phyloP scores from a whole-genome alignment of 2,888 invertebrate genomes.

The Trichogramma dendrolimi region DNA sequence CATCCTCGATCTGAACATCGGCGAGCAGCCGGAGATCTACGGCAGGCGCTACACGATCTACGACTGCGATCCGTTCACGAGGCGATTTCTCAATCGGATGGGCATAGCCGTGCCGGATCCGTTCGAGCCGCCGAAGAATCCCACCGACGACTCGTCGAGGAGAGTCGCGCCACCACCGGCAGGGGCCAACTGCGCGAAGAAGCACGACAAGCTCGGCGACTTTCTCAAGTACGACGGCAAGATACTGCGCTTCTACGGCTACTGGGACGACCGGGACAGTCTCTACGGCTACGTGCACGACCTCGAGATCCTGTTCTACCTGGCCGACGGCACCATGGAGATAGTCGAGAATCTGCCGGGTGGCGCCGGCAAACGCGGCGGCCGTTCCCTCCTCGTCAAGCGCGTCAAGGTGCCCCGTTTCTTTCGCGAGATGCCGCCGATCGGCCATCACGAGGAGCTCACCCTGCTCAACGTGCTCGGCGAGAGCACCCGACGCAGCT shows the following conservation, averaged over 20 bases:
- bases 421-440: slow-evolving; percentile 27
- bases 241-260: slow-evolving; percentile 74
- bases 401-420: slow-evolving; percentile 60
- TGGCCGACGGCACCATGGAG: slow-evolving; percentile 86
- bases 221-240: slow-evolving; percentile 80
- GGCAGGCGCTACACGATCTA: slow-evolving; percentile 78
- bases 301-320: slow-evolving; percentile 77
- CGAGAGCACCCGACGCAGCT: slow-evolving; percentile 53
- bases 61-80: slow-evolving; percentile 82
- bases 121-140: slow-evolving; percentile 56
- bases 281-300: slow-evolving; percentile 74
- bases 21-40: slow-evolving; percentile 73
- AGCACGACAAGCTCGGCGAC: slow-evolving; percentile 55
- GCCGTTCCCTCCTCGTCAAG: slow-evolving; percentile 68
- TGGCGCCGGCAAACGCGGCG: slow-evolving; percentile 68
- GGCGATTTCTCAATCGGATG: slow-evolving; percentile 76
- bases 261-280: slow-evolving; percentile 82
- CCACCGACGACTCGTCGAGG: slow-evolving; percentile 39
- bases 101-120: slow-evolving; percentile 80
- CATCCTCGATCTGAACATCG: slow-evolving; percentile 82
- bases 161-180: slow-evolving; percentile 33
- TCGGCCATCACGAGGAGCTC: slow-evolving; percentile 54
- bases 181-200: not conserved
- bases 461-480: slow-evolving; percentile 65
- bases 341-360: slow-evolving; percentile 69